Evolutionary conservation across 2,113 vertebrate species (phyloP).

Genomic region (Rhinopomastus cyanomelas): DNA sequence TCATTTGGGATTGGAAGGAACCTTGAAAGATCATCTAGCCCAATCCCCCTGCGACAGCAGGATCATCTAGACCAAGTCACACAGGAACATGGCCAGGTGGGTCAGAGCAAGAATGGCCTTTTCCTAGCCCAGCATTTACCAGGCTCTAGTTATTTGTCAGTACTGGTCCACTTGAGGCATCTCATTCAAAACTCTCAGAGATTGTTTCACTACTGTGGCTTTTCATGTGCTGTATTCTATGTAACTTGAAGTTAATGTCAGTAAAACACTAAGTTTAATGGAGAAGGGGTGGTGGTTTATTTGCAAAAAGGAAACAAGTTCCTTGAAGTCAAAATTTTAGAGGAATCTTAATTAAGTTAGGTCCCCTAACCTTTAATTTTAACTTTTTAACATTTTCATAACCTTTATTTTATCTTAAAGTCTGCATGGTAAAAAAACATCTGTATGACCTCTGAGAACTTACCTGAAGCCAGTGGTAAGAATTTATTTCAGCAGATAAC

Average conservation of each 20-base stretch:
- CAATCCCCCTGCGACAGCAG: too few relatives aligned
- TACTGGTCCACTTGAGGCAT: background rate
- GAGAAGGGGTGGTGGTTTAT: background rate
- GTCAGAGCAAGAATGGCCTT: background rate
- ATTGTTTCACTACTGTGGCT: background rate
- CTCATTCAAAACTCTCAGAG: background rate
- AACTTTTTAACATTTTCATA: too few relatives aligned
- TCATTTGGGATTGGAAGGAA: too few relatives aligned
- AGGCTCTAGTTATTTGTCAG: background rate
- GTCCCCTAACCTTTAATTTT: background rate
- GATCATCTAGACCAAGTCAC: too few relatives aligned
- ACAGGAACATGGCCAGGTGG: too few relatives aligned
- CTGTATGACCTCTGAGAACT: background rate
- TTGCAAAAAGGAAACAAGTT: background rate
- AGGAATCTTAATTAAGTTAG: background rate
- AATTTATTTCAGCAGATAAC: background rate
- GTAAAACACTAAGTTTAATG: background rate
- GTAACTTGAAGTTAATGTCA: background rate
- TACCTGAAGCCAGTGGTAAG: background rate
- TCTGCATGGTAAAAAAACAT: background rate
- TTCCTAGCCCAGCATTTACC: background rate
- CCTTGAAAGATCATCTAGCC: too few relatives aligned
- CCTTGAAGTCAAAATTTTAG: background rate
- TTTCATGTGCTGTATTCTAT: background rate
- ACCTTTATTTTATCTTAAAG: constrained; percentile 26